Conservation (phyloP, 2,797 vertebrate genomes). For the Cuculus canorus region DNA sequence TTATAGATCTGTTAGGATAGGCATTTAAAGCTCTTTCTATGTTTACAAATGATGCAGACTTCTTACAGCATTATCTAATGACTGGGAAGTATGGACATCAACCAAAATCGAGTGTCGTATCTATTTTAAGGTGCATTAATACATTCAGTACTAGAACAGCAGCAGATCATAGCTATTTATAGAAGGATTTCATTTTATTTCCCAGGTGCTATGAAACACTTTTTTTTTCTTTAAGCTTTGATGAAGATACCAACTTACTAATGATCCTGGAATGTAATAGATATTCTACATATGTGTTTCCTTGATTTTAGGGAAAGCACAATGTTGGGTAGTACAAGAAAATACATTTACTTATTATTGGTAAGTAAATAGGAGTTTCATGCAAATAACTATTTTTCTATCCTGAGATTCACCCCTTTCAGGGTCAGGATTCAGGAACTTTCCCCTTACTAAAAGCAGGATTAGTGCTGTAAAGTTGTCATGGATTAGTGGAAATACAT, state of each 20-base stretch:
- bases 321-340: background rate
- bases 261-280: background rate
- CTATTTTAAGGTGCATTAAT: constrained; percentile 15
- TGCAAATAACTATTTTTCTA: background rate
- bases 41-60: background rate
- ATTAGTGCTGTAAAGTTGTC: background rate
- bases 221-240: background rate
- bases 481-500: background rate
- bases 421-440: background rate
- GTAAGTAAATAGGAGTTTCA: background rate
- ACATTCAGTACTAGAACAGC: background rate
- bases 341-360: background rate
- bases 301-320: background rate
- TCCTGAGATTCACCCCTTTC: background rate
- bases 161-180: background rate
- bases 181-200: background rate
- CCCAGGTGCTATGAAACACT: background rate
- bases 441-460: background rate
- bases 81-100: background rate
- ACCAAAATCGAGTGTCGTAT: background rate
- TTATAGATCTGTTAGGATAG: background rate
- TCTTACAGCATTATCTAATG: background rate
- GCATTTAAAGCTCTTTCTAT: background rate
- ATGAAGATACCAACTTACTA: background rate
- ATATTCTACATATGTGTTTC: background rate